A percentile compares a stretch with the other conserved stretches of the same genome.
Evolutionary conservation across 2,113 vertebrate genomes (phyloP).

Genomic region (Xiphorhynchus elegans): DNA sequence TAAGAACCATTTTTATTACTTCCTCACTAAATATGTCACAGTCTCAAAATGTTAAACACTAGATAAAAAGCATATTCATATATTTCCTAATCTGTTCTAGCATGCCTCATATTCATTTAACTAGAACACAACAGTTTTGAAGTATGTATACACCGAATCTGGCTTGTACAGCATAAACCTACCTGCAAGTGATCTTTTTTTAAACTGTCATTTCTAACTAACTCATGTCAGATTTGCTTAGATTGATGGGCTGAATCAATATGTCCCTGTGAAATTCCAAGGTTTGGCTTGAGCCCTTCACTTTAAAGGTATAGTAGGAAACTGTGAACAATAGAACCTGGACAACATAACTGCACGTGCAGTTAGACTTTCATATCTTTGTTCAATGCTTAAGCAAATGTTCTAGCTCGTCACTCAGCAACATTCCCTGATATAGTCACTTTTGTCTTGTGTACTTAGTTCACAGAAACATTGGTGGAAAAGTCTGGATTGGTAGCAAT

Average conservation of each 20-base stretch:
- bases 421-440: not conserved
- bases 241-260: not conserved
- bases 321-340: not conserved
- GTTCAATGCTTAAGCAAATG: not conserved
- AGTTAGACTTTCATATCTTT: not conserved
- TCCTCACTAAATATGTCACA: not conserved
- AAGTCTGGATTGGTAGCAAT: not conserved
- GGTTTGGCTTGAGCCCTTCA: not conserved
- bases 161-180: not conserved
- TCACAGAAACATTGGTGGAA: not conserved
- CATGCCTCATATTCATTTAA: not conserved
- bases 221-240: not conserved
- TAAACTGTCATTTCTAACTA: slow-evolving; percentile 22
- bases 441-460: not conserved
- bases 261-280: not conserved
- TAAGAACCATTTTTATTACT: not conserved
- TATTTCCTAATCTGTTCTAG: not conserved
- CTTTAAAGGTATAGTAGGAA: not conserved
- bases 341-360: not conserved
- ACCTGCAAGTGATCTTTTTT: not conserved
- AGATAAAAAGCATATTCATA: not conserved
- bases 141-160: not conserved
- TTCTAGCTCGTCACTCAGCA: not conserved
- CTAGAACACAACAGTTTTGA: not conserved
- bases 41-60: not conserved